phyloP scores from a whole-genome alignment of 2,113 vertebrate species.

The Trogon melanurus region DNA sequence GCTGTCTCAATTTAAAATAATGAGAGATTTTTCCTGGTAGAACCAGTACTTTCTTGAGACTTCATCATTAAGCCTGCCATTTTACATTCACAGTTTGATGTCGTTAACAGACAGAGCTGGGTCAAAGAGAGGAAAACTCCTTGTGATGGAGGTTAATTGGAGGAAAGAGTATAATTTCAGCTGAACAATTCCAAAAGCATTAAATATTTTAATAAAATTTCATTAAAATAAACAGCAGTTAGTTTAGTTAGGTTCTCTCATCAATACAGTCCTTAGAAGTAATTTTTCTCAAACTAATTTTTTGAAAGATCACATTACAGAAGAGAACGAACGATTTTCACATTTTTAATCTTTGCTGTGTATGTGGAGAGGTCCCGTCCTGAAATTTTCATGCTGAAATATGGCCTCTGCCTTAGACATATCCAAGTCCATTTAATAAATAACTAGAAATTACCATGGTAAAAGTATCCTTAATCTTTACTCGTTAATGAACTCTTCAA shows the following conservation, averaged over 20 bases:
- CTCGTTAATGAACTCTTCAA: constrained; percentile 8
- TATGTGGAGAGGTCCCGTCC: not conserved
- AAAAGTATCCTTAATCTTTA: not conserved
- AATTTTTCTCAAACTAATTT: not conserved
- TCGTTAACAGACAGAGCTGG: not conserved
- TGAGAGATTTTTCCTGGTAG: not conserved
- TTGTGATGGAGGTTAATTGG: not conserved
- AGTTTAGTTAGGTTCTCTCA: not conserved
- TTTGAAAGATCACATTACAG: not conserved
- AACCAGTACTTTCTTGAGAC: not conserved
- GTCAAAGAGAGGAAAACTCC: not conserved
- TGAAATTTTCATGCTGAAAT: not conserved
- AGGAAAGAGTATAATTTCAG: not conserved
- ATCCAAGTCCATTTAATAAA: not conserved
- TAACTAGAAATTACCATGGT: not conserved
- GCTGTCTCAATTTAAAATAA: not conserved
- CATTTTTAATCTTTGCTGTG: not conserved
- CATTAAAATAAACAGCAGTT: not conserved
- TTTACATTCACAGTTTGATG: not conserved
- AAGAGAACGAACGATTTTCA: not conserved
- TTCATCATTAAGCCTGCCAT: not conserved
- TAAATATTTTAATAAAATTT: not conserved
- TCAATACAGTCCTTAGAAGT: not conserved
- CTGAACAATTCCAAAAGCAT: not conserved
- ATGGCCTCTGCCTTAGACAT: not conserved